Evolutionary conservation across 2,113 vertebrate genomes (phyloP), one percentile per base, ranked within the genome.

Genomic region (Indicator indicator): DNA sequence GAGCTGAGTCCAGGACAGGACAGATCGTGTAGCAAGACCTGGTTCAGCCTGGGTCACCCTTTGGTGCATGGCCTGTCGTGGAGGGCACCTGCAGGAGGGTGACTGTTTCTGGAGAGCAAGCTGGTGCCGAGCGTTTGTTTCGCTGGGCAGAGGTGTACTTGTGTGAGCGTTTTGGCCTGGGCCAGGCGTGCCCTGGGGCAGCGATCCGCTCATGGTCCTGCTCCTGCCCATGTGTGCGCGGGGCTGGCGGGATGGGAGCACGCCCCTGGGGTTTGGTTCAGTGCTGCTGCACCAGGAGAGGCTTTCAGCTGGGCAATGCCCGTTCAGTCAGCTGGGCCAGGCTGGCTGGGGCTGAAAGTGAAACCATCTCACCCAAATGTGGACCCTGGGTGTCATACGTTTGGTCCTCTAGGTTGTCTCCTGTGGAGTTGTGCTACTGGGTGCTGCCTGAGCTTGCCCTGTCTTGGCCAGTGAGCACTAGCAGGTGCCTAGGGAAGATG

Each of bases 11-110:
- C 23, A 28, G 15, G 73, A 46, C 32, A 32, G 70, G 46, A 68
- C 6, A 0, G 0, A 14, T 50, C 18, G 27, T 50, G 30, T 26
- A 32, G 42, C 36, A 59, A 64, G 46, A 46, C 30, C 9, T 0
- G 0, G 8, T 70, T 70, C n/a, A 46, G 63, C 36, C 30, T 50
- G 0, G 0, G 60, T 44, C 63, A 16, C 16, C 5, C 5, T 59
- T 44, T 33, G 58, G 30, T 21, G 3, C 23, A 6, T 1, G 56
- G 30, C 40, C 13, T 0, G 0, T 86, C 65, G 48, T 23, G 38
- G 23, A 67, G 68, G 16, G 32, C 55, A 40, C 16, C 15, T 54
- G 13, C 65, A 68, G 30, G 36, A 42, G 63, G 63, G 30, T 55
- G 62, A 0, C 10, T 54, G 32, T 0, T 52, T 38, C 63, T 16